Evolutionary conservation across 2,888 invertebrate genomes (phyloP).

Genomic region (Ormyrus thymus): DNA sequence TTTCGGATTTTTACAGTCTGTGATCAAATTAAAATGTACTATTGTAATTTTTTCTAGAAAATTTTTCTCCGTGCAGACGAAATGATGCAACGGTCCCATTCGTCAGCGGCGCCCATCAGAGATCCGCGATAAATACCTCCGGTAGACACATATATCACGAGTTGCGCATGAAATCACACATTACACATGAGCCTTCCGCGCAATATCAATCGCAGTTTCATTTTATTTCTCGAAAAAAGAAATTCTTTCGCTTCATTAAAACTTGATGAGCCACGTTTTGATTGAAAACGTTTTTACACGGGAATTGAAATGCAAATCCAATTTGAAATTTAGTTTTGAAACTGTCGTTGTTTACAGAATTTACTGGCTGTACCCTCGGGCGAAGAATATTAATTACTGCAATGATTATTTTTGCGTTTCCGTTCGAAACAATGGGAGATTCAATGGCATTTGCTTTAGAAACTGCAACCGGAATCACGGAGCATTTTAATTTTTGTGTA

Average conservation of each 20-base stretch:
- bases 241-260: too few relatives aligned
- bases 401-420: constrained; percentile 33
- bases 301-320: too few relatives aligned
- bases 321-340: too few relatives aligned
- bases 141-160: not conserved
- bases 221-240: too few relatives aligned
- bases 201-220: not conserved
- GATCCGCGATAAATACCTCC: constrained; percentile 33
- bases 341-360: not conserved
- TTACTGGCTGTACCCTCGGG: not conserved
- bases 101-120: constrained; percentile 11
- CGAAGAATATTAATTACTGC: constrained; percentile 27
- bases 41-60: too few relatives aligned
- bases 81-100: constrained; percentile 40
- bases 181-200: constrained; percentile 3
- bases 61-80: too few relatives aligned
- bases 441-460: constrained; percentile 3
- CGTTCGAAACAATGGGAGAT: constrained; percentile 25
- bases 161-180: constrained; percentile 29
- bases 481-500: not conserved
- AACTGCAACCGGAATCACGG: not conserved
- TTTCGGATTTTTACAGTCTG: too few relatives aligned
- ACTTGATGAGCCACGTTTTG: too few relatives aligned
- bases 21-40: too few relatives aligned
- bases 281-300: too few relatives aligned